Evolutionary conservation across 2,888 invertebrate genomes (phyloP), one percentile per base, ranked within the genome.

Genomic region (Glaucopsyche alexis): DNA sequence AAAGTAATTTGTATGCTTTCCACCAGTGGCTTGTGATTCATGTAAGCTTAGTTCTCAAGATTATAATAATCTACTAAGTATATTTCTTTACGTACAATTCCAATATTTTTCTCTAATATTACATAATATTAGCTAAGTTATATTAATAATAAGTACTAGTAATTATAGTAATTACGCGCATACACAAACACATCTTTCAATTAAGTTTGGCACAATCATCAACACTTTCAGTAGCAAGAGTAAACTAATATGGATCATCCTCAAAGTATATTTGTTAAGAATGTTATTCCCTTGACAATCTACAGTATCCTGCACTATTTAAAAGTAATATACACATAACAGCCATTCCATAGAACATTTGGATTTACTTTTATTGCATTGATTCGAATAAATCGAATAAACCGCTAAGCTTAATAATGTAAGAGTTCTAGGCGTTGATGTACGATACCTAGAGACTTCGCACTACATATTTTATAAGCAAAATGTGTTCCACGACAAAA

Each of bases 361-460:
- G 29, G 52, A 52, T 52, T 16, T 16, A 9, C 52, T 16, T 52
- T n/a, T 52, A 52, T 16, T 52, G 52, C 16, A 52, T 16, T 52
- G 52, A n/a, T 52, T 52, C 52, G 52, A 52, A 16, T 52, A 55
- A 55, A 19, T 55, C 19, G 55, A 55, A 55, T 19, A 55, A 55
- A 55, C 9, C 11, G 55, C 55, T 52, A 52, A 16, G 16, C n/a
- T 16, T 16, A 3, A 4, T 55, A 9, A 19, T 55, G 55, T 55
- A 55, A 55, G 55, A 9, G 0, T 55, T 55, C 55, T 19, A 55
- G 55, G 55, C 9, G 3, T 55, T 55, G 55, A 55, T 16, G 52
- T 52, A 55, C 19, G 9, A 55, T 55, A 55, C 11, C 19, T 2
- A 55, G 19, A 5, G 9, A 55, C 52, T 16, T 14, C n/a, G 29